phyloP scores from a whole-genome alignment of 1,140 invertebrate species.

The Scaptomyza montana region DNA sequence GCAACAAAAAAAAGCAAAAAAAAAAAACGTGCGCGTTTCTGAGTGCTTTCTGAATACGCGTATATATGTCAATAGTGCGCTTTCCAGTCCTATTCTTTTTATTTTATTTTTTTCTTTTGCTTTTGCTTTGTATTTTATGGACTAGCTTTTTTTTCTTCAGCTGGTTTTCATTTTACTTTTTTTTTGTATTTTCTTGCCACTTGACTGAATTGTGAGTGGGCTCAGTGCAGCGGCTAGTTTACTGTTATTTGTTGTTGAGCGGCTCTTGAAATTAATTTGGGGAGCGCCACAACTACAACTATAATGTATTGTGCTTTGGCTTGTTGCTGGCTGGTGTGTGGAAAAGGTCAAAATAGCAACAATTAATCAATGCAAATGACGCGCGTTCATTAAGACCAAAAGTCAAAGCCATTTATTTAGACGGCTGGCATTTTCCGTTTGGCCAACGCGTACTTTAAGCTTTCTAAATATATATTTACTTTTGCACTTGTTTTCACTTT shows the following conservation, averaged over 20 bases:
- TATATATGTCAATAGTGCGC: constrained; percentile 84
- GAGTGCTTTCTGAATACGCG: constrained; percentile 66
- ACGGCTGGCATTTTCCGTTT: background rate
- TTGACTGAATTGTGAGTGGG: constrained; percentile 75
- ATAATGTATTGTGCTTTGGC: constrained; percentile 11
- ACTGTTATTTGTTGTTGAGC: constrained; percentile 29
- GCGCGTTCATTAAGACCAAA: constrained; percentile 30
- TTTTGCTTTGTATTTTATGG: constrained; percentile 25
- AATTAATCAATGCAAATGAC: constrained; percentile 48
- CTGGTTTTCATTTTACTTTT: constrained; percentile 57
- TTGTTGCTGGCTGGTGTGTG: constrained; percentile 9
- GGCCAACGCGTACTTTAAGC: constrained; percentile 12
- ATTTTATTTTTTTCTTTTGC: constrained; percentile 16
- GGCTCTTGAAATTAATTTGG: constrained; percentile 30
- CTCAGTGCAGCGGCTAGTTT: constrained; percentile 24
- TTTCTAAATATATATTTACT: constrained; percentile 10
- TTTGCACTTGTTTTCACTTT: constrained; percentile 11
- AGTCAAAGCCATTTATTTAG: constrained; percentile 2
- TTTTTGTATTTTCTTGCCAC: constrained; percentile 56
- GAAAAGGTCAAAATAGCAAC: constrained; percentile 51
- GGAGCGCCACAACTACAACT: background rate
- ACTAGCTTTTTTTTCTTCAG: constrained; percentile 41
- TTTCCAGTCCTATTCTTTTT: constrained; percentile 65
- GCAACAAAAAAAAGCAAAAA: background rate
- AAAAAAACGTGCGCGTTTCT: constrained; percentile 36